Evolutionary conservation across 2,888 invertebrate genomes (phyloP).

Genomic region (Microdon myrmicae): DNA sequence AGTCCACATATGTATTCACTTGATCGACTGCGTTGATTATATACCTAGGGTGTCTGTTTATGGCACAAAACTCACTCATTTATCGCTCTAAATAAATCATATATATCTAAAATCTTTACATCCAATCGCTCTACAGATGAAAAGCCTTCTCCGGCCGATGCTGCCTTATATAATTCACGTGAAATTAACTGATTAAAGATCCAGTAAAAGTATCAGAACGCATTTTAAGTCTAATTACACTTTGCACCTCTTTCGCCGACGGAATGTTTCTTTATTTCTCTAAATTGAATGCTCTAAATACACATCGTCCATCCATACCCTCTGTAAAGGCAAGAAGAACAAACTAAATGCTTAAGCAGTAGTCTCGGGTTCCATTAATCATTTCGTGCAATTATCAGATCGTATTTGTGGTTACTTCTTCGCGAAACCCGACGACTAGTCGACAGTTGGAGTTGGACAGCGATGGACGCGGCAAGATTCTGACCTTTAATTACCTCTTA

Average conservation of each 20-base stretch:
- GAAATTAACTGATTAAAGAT: conserved; percentile 1
- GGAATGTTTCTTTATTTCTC: not conserved
- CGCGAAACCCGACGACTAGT: not conserved
- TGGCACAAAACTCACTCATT: no score
- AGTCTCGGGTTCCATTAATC: conserved; percentile 40
- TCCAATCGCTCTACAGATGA: no score
- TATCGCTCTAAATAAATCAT: no score
- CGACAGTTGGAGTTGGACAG: not conserved
- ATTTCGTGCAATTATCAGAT: conserved; percentile 42
- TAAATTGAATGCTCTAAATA: conserved; percentile 1
- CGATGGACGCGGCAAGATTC: conserved; percentile 1
- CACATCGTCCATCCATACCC: conserved; percentile 5
- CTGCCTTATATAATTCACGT: not conserved
- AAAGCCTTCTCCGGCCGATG: no score
- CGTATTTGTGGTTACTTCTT: conserved; percentile 26
- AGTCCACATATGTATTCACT: no score
- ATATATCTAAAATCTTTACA: no score
- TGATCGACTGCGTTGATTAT: no score
- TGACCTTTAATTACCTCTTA: conserved; percentile 31
- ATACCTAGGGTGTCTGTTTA: no score
- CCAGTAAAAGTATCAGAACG: conserved; percentile 32
- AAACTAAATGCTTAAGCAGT: conserved; percentile 31
- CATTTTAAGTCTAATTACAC: conserved; percentile 32
- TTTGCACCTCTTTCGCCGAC: conserved; percentile 11
- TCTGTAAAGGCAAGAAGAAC: not conserved